These are phyloP conservation scores for Burhinus oedicnemus DNA, from an alignment of 2,113 vertebrate species.

Conservation along the genomic window DNA sequence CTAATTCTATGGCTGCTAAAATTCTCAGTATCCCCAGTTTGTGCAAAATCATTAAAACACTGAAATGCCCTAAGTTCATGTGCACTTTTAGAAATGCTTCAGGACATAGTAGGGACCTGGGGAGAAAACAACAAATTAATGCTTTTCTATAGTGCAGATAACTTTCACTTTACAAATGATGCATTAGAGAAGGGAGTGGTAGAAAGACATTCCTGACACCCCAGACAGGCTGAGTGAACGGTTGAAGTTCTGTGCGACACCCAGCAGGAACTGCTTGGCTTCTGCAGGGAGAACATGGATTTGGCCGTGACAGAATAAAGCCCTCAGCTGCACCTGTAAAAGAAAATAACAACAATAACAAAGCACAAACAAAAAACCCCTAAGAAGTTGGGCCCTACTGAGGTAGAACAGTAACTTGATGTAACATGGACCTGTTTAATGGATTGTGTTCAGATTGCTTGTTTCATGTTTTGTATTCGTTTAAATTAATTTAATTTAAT, in stretches of 20 bases:
- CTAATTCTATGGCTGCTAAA: neutral
- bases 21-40: neutral
- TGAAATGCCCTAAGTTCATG: neutral
- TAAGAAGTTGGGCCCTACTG: neutral
- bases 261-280: neutral
- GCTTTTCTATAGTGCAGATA: neutral
- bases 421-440: neutral
- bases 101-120: neutral
- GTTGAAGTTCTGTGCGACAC: neutral
- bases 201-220: neutral
- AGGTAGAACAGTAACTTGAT: neutral
- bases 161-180: neutral
- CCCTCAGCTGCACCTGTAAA: neutral
- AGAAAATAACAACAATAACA: neutral
- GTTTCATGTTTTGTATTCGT: neutral
- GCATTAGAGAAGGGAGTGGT: neutral
- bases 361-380: neutral
- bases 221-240: neutral
- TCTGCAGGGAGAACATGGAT: neutral
- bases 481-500: neutral
- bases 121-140: neutral
- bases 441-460: neutral
- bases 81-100: neutral
- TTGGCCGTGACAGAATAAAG: neutral
- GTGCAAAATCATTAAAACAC: neutral